These are phyloP conservation scores for Platyscapa corneri DNA, from an alignment of 1,140 invertebrate genomes.

Conservation along the genomic window DNA sequence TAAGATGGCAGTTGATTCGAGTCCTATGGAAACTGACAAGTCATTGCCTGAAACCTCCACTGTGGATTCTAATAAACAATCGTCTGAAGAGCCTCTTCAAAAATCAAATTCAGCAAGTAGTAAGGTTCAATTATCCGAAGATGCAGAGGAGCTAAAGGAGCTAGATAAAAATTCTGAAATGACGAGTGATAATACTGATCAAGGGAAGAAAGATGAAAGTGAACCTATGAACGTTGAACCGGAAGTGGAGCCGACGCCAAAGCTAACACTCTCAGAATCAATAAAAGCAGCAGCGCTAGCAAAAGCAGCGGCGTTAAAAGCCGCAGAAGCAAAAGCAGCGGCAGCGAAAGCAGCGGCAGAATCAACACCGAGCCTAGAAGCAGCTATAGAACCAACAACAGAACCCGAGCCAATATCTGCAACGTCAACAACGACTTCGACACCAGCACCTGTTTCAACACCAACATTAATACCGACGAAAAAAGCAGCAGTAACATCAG, in stretches of 20 bases:
- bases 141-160: not conserved
- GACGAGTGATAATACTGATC: not conserved
- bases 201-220: constrained; percentile 7
- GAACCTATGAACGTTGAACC: constrained; percentile 42
- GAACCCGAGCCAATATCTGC: not conserved
- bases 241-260: not conserved
- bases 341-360: not conserved
- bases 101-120: constrained; percentile 14
- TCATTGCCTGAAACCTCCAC: constrained; percentile 20
- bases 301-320: not conserved
- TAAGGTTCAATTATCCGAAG: not conserved
- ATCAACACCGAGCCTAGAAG: not conserved
- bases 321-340: not conserved
- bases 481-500: not conserved
- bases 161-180: not conserved
- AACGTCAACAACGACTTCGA: not conserved
- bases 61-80: not conserved
- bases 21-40: constrained; percentile 22
- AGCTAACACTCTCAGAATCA: not conserved
- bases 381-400: not conserved
- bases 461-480: not conserved
- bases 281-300: not conserved
- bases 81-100: not conserved
- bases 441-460: not conserved
- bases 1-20: constrained; percentile 39